Evolutionary conservation across 2,113 vertebrate species (phyloP).

Genomic region (Melanotaenia duboulayi): DNA sequence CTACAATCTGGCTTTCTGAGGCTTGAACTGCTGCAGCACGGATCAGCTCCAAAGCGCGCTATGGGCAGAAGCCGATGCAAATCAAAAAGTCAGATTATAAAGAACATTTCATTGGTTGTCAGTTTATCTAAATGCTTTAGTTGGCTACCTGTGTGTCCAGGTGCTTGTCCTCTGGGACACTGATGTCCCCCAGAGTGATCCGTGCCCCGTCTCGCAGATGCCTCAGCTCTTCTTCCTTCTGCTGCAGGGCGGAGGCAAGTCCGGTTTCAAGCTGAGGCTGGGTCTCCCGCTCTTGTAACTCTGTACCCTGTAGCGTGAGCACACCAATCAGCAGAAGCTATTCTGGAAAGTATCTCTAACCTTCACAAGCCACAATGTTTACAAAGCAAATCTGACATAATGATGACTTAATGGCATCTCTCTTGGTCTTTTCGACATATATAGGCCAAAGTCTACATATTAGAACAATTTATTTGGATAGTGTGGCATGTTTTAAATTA

Average conservation of each 20-base stretch:
- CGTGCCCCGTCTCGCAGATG: conserved; percentile 13
- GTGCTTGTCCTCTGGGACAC: conserved; percentile 6
- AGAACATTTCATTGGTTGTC: background rate
- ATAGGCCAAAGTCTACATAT: too few relatives aligned
- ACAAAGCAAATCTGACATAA: background rate
- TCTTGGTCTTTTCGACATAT: too few relatives aligned
- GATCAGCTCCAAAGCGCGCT: conserved; percentile 41
- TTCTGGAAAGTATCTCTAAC: background rate
- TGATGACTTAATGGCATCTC: background rate
- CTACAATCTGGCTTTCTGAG: conserved; percentile 35
- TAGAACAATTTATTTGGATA: too few relatives aligned
- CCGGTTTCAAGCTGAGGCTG: background rate
- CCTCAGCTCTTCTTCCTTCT: conserved; percentile 48
- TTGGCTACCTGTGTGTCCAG: conserved; percentile 30
- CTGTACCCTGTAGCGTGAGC: conserved; percentile 21
- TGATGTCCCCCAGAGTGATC: conserved; percentile 18
- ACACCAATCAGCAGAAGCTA: background rate
- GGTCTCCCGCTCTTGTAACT: conserved; percentile 38
- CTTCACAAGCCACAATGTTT: background rate
- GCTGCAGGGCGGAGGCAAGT: background rate
- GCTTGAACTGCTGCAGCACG: conserved; percentile 37
- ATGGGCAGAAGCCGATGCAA: background rate
- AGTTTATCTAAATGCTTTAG: background rate
- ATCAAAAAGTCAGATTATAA: background rate
- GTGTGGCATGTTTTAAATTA: too few relatives aligned